Percentiles rank a stretch among this genome's conserved stretches.
Conservation (phyloP, 2,888 invertebrate species). For the Dioctria rufipes region DNA sequence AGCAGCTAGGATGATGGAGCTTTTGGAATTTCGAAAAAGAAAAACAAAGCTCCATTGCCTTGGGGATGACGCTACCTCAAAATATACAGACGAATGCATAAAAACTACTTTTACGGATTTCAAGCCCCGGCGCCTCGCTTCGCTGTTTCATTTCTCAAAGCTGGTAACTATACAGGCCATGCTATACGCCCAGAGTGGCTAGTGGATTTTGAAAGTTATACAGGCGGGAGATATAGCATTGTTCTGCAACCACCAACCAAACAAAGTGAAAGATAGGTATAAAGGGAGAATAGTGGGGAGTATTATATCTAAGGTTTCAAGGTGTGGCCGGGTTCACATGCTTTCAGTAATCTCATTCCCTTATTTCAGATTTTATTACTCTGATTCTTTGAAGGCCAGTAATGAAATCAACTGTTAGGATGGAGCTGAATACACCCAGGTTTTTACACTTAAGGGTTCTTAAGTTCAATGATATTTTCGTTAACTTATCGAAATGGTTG, state of each 20-base stretch:
- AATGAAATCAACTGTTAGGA: constrained; percentile 45
- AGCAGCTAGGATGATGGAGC: constrained; percentile 1
- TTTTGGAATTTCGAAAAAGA: neutral
- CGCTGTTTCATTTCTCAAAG: neutral
- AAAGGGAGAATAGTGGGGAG: neutral
- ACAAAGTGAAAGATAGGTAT: neutral
- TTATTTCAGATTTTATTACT: constrained; percentile 47
- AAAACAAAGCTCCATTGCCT: neutral
- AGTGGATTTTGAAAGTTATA: neutral
- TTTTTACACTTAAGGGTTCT: too few relatives aligned
- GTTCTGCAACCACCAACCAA: neutral
- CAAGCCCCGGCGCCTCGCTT: neutral
- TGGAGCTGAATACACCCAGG: too few relatives aligned
- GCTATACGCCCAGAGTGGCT: neutral
- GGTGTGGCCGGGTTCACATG: neutral
- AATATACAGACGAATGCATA: neutral
- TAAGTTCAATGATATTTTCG: too few relatives aligned
- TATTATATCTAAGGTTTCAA: neutral
- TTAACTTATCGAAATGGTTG: too few relatives aligned
- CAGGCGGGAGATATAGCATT: neutral
- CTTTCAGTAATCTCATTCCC: constrained; percentile 32
- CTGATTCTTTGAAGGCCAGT: constrained; percentile 11
- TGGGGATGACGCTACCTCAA: neutral
- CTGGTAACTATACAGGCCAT: too few relatives aligned
- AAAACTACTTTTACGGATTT: constrained; percentile 5